phyloP scores from a whole-genome alignment of 2,888 invertebrate genomes.

The Steinernema scapterisci region DNA sequence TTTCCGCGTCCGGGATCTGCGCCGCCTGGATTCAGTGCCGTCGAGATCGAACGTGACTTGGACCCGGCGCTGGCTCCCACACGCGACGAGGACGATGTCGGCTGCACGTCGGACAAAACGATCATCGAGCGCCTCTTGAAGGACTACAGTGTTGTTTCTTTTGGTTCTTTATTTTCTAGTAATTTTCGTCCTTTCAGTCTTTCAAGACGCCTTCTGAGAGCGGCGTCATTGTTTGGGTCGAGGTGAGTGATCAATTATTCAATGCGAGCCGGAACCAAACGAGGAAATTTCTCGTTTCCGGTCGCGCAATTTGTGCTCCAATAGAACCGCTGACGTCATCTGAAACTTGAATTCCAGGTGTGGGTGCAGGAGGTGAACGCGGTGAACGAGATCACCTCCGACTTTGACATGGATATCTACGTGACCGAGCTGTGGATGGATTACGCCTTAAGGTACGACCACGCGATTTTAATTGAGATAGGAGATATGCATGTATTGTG shows the following conservation, averaged over 20 bases:
- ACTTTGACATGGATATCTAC: conserved; percentile 65
- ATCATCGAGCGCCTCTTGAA: conserved; percentile 56
- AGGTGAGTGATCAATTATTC: conserved; percentile 43
- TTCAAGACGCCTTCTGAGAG: conserved; percentile 56
- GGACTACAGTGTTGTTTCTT: no score
- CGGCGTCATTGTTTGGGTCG: conserved; percentile 63
- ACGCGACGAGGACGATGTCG: conserved; percentile 51
- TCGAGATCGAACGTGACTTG: conserved; percentile 14
- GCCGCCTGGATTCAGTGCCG: conserved; percentile 8
- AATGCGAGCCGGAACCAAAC: conserved; percentile 1
- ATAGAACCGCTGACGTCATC: neutral
- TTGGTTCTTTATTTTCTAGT: no score
- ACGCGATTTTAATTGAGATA: no score
- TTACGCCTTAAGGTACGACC: conserved; percentile 49
- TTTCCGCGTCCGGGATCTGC: neutral
- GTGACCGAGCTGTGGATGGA: conserved; percentile 62
- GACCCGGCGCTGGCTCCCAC: neutral
- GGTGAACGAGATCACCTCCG: conserved; percentile 62
- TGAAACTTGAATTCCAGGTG: conserved; percentile 49
- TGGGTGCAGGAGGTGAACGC: conserved; percentile 65
- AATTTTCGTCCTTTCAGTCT: no score
- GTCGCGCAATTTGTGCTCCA: neutral
- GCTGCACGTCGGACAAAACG: conserved; percentile 59
- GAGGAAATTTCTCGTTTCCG: no score
- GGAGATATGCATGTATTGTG: no score